Conservation (phyloP, 2,797 vertebrate genomes). For the Jordanella pulchra region DNA sequence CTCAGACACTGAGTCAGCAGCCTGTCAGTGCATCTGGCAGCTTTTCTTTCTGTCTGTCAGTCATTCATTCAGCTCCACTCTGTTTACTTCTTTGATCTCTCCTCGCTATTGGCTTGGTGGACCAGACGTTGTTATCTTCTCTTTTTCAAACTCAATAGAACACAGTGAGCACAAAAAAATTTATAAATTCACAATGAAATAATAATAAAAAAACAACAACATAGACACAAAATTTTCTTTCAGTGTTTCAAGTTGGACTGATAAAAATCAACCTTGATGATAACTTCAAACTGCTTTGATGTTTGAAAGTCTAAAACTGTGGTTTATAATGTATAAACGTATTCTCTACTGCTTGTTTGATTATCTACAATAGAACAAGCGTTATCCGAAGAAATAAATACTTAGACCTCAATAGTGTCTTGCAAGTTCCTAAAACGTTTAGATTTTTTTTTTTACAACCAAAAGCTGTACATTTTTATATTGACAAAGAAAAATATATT, state of each 20-base stretch:
- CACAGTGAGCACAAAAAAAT: neutral
- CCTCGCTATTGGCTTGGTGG: neutral
- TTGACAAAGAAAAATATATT: neutral
- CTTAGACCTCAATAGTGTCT: neutral
- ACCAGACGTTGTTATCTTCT: neutral
- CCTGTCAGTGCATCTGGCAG: slow-evolving; percentile 56
- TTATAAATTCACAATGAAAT: neutral
- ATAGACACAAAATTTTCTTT: neutral
- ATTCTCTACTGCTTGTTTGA: neutral
- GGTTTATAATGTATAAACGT: neutral
- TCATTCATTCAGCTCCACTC: slow-evolving; percentile 22
- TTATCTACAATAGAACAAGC: neutral
- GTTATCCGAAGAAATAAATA: neutral
- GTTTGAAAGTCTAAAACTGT: neutral
- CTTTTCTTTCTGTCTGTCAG: slow-evolving; percentile 36
- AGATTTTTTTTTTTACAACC: neutral
- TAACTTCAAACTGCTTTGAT: neutral
- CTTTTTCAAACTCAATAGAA: neutral
- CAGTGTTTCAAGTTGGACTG: neutral
- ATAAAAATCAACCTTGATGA: neutral
- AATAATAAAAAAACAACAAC: neutral
- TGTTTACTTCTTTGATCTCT: slow-evolving; percentile 24
- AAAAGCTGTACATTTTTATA: neutral
- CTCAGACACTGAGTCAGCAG: slow-evolving; percentile 72
- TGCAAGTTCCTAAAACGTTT: neutral